A percentile compares a stretch with the other conserved stretches of the same genome.
Evolutionary conservation across 2,797 vertebrate genomes (phyloP).

Genomic region (Adelosebastes latens): DNA sequence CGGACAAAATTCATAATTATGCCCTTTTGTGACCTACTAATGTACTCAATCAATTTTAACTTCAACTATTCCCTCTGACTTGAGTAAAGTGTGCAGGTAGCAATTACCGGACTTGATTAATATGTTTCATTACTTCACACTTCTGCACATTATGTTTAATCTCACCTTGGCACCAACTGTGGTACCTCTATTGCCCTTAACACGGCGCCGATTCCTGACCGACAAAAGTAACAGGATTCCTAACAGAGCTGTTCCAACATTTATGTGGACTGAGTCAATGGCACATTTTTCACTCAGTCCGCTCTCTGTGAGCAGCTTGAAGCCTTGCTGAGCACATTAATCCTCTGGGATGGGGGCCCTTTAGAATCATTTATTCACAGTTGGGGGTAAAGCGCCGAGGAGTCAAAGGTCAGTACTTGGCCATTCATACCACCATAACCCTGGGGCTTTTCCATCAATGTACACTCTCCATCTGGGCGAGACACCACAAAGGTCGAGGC

Average conservation of each 20-base stretch:
- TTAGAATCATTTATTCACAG: constrained; percentile 76
- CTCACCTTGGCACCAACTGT: constrained; percentile 14
- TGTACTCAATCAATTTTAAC: constrained; percentile 13
- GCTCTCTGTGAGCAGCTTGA: constrained; percentile 49
- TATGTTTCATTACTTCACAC: constrained; percentile 38
- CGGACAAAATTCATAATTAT: constrained; percentile 6
- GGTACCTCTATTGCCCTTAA: background rate
- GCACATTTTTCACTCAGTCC: constrained; percentile 47
- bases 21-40: constrained; percentile 21
- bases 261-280: constrained; percentile 14
- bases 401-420: constrained; percentile 71
- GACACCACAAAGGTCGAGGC: constrained; percentile 48
- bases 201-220: constrained; percentile 19
- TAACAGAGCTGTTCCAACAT: constrained; percentile 32
- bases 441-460: constrained; percentile 59
- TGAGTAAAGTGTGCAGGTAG: constrained; percentile 14
- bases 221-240: constrained; percentile 28
- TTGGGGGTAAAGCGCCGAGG: constrained; percentile 50
- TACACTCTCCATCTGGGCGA: constrained; percentile 43
- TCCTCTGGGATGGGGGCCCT: constrained; percentile 62
- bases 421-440: constrained; percentile 67
- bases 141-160: constrained; percentile 37
- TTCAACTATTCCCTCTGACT: background rate
- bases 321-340: constrained; percentile 60
- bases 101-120: constrained; percentile 42